Evolutionary conservation across 2,113 vertebrate genomes (phyloP), one percentile per base, ranked within the genome.

Genomic region (Psettodes erumei): DNA sequence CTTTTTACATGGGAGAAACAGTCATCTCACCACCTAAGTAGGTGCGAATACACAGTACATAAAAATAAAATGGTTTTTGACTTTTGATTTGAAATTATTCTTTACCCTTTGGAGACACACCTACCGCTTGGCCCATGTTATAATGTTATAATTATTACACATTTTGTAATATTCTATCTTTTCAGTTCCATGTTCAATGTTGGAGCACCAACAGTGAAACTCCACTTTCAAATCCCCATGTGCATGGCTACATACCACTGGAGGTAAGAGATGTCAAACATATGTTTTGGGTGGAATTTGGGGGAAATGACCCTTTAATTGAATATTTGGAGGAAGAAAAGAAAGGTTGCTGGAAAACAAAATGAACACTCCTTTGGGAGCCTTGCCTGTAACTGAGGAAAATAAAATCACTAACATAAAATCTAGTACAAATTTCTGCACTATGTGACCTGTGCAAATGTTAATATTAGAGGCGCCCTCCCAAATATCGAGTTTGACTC

Each of bases 371-470:
- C 13, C n/a, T 62, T 7, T 18, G 25, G 16, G 19, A 65, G 16
- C 23, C 58, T 13, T 47, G 33, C 42, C 33, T 75, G 56, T 51
- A 72, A 62, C 51, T 77, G 19, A 8, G 15, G 8, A 47, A 45
- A 58, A 37, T 0, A 18, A 64, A 38, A 69, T 62, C 75, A 53
- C 58, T 67, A 69, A 40, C n/a, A n/a, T 30, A 25, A 43, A 85
- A 43, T 74, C 19, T 66, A 48, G 75, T 56, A 50, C 21, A 74
- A 61, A 77, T 27, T 9, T 61, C 58, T 81, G 59, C 40, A 42
- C 53, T 79, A 25, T 71, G 35, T 55, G 45, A 71, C 54, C 66
- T 37, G 21, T 38, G 48, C 43, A 87, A 56, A 66, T 54, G 27
- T 53, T 61, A 43, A 70, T 75, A 59, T 72, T 66, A 55, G 59